phyloP scores from a whole-genome alignment of 2,113 vertebrate species.

The Corythornis cristatus region DNA sequence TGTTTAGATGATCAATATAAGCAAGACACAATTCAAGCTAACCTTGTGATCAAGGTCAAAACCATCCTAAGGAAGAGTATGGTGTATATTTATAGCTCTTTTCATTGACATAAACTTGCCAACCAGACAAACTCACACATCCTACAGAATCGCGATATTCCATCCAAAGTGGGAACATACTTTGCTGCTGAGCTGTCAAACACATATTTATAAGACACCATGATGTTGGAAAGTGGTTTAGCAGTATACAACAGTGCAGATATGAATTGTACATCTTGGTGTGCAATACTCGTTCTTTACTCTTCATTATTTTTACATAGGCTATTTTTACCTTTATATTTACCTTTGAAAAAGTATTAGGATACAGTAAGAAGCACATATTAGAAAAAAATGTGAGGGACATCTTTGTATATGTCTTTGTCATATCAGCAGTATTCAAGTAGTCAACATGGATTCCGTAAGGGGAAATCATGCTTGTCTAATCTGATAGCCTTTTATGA shows the following conservation, averaged over 20 bases:
- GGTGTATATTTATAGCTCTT: constrained; percentile 8
- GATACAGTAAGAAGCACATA: not conserved
- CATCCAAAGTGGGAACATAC: not conserved
- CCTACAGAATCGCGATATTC: not conserved
- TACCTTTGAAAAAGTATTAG: not conserved
- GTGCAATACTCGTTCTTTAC: not conserved
- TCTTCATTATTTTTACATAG: not conserved
- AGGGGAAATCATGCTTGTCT: too few relatives aligned
- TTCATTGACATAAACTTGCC: constrained; percentile 10
- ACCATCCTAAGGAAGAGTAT: not conserved
- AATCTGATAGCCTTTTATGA: too few relatives aligned
- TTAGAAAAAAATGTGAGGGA: not conserved
- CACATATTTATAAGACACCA: not conserved
- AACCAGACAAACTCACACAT: constrained; percentile 19
- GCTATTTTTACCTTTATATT: not conserved
- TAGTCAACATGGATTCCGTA: too few relatives aligned
- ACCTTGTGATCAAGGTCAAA: not conserved
- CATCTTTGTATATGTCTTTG: not conserved
- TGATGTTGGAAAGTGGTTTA: not conserved
- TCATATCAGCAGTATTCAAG: not conserved
- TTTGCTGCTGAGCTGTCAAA: constrained; percentile 4
- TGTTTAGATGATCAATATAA: not conserved
- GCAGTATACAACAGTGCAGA: not conserved
- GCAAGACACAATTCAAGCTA: not conserved
- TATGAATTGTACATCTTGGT: not conserved